Percentiles rank a stretch among this genome's conserved stretches.
Conservation (phyloP, 2,797 vertebrate species). For the Cyprinella venusta region DNA sequence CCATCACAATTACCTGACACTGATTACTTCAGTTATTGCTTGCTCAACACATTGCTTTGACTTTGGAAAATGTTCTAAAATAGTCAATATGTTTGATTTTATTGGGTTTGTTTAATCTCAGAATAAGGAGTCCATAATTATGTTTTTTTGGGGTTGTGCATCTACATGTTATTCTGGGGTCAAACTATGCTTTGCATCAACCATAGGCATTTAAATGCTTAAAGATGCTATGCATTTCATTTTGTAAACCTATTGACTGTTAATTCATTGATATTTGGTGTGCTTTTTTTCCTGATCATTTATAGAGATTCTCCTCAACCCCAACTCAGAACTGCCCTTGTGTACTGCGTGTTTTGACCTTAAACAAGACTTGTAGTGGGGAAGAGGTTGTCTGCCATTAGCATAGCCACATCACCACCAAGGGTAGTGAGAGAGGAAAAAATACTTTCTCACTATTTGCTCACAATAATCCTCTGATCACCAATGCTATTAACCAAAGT, state of each 20-base stretch:
- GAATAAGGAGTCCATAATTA: neutral
- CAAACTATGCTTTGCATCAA: neutral
- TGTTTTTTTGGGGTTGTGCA: neutral
- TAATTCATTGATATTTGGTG: neutral
- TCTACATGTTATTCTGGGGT: neutral
- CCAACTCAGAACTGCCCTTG: no score
- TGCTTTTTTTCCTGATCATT: neutral
- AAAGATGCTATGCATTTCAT: neutral
- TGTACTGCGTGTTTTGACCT: no score
- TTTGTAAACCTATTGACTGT: neutral
- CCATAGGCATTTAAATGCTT: neutral
- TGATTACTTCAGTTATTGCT: neutral
- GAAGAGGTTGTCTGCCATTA: no score
- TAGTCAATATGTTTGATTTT: slow-evolving; percentile 20
- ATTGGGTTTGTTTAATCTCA: neutral
- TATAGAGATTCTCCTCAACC: neutral
- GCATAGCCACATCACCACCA: no score
- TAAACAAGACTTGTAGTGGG: no score
- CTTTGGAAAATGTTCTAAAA: slow-evolving; percentile 20
- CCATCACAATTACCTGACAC: slow-evolving; percentile 6
- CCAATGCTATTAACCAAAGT: no score
- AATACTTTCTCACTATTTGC: no score
- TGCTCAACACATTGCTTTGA: neutral
- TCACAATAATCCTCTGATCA: no score
- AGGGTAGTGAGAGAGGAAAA: no score